A percentile compares a stretch with the other conserved stretches of the same genome.
Conservation (phyloP, 1,140 invertebrate species). For the Conus betulinus region DNA sequence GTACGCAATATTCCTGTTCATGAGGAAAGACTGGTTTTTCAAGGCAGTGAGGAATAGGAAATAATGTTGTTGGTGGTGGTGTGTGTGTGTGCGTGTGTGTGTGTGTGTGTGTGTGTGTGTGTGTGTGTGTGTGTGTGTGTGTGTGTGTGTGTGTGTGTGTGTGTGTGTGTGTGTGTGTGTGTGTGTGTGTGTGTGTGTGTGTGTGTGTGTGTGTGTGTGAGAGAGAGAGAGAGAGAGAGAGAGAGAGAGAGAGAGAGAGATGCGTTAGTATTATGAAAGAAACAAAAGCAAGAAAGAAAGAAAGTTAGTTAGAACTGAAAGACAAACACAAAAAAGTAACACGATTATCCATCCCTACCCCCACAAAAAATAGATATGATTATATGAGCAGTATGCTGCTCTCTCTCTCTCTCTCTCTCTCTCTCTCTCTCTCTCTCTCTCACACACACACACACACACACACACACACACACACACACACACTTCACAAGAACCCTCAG, state of each 20-base stretch:
- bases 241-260: too few species aligned
- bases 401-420: not conserved
- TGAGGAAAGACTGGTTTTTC: not conserved
- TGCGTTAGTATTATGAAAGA: too few species aligned
- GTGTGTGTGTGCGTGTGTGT: too few species aligned
- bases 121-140: slow-evolving; percentile 4
- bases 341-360: too few species aligned
- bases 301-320: not conserved
- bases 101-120: not conserved
- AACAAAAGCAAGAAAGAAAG: too few species aligned
- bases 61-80: too few species aligned
- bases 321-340: too few species aligned
- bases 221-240: too few species aligned
- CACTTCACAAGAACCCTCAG: too few species aligned
- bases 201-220: too few species aligned
- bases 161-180: slow-evolving; percentile 15
- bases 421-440: not conserved
- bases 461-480: not conserved
- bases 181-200: not conserved
- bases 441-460: not conserved
- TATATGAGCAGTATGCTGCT: not conserved
- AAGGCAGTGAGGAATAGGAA: too few species aligned
- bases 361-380: too few species aligned
- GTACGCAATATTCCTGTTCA: not conserved
- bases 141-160: slow-evolving; percentile 12